Conservation (phyloP, 2,797 vertebrate species). For the Denticeps clupeoides region DNA sequence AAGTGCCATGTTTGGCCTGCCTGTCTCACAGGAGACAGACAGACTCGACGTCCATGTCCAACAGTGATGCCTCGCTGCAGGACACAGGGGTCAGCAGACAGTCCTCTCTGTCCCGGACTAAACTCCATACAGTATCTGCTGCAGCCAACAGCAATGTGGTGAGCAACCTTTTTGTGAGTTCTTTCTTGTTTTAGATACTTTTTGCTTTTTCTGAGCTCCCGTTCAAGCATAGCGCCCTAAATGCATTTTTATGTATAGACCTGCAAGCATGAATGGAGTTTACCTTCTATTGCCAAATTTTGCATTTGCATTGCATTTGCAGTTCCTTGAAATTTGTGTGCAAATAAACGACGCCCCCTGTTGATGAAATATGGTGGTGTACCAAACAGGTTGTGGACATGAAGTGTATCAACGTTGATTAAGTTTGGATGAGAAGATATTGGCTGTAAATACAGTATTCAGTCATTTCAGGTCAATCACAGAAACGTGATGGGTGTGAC, state of each 20-base stretch:
- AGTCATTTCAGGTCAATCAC: neutral
- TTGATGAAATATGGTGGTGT: too few species aligned
- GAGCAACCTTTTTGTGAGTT: constrained; percentile 7
- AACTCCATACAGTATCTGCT: constrained; percentile 28
- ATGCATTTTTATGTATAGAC: too few species aligned
- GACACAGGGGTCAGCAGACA: constrained; percentile 54
- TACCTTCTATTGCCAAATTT: neutral
- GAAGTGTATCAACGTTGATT: too few species aligned
- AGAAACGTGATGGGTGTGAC: too few species aligned
- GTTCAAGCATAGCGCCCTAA: neutral
- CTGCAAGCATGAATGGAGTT: too few species aligned
- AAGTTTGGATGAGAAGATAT: neutral
- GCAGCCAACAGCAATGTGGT: constrained; percentile 35
- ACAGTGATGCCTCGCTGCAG: constrained; percentile 48
- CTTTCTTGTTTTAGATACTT: too few species aligned
- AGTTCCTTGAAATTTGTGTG: neutral
- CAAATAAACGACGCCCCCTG: neutral
- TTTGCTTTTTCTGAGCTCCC: neutral
- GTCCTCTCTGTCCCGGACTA: constrained; percentile 43
- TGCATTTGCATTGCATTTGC: neutral
- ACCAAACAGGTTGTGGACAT: too few species aligned
- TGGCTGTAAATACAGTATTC: neutral
- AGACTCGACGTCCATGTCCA: constrained; percentile 41
- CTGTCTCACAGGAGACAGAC: constrained; percentile 43
- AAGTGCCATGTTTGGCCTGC: constrained; percentile 51